Base-by-base conservation (phyloP, 2,888 invertebrate genomes). In the Caenorhabditis macrosperma region DNA sequence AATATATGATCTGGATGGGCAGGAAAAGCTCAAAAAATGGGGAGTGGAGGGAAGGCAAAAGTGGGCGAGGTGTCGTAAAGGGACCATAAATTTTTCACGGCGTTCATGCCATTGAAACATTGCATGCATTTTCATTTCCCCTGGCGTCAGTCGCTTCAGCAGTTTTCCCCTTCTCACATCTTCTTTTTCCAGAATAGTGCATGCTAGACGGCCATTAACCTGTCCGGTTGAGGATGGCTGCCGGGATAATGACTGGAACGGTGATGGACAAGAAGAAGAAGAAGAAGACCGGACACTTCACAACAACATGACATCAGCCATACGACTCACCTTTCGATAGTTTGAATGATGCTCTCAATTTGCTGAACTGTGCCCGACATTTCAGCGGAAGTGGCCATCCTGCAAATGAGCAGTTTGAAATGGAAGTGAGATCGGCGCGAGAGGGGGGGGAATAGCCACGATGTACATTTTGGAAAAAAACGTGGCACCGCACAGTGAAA, bases 351-450 rank as follows among this genome's bases (percentile, higher is more conserved):
- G 63, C 71, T 76, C 48, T 80, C 80, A 17, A 76, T 67, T 59
- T 76, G 75, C 60, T 80, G 80, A 71, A 80, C 69, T 60, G 80
- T 71, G 38, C 69, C 69, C 30, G 75, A 69, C 69, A 80, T 80
- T 48, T 80, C 80, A 67, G 72, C 68, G 38, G 75, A 54, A 22
- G 60, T 78, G 57, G 80, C 69, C 80, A 80, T 80, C 63, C 79
- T 75, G 64, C 24, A 78, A 33, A 68, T 15, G 22, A 55, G 35
- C 35, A 59, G 30, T 38, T 59, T 24, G 35, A 48, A 35, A 10
- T 44, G 33, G 9, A 10, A 22, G 22, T 0, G 48, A 55, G 28
- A 35, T 35, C 22, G 26, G 41, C 7, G n/a, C n/a, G n/a, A n/a
- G n/a, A n/a, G n/a, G n/a, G 28, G 28, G 38, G 28, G 48, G 24